These are phyloP conservation scores for Morone chrysops DNA, from an alignment of 2,113 vertebrate genomes.

Conservation along the genomic window DNA sequence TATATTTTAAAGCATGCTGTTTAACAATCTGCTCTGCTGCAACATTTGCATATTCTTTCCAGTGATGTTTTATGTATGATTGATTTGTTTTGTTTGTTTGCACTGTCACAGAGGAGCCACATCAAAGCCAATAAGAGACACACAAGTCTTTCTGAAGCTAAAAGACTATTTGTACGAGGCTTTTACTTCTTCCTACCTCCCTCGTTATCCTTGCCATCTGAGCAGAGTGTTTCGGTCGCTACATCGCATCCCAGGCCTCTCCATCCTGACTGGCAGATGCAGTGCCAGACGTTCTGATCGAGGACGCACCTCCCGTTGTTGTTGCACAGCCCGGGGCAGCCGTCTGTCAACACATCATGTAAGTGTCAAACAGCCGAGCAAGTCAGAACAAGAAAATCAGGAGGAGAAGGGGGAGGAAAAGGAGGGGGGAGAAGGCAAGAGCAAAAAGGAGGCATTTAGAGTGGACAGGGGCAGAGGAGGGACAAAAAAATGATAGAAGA, in stretches of 20 bases:
- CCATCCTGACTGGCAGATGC: constrained; percentile 98
- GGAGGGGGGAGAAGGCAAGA: constrained; percentile 83
- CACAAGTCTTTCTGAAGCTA: constrained; percentile 8
- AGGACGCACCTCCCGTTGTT: constrained; percentile 97
- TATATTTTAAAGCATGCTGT: constrained; percentile 61
- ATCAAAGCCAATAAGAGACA: constrained; percentile 59
- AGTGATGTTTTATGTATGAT: constrained; percentile 75
- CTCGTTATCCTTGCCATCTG: constrained; percentile 98
- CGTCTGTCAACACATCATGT: constrained; percentile 89
- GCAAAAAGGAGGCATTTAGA: constrained; percentile 56
- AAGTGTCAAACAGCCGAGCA: constrained; percentile 66
- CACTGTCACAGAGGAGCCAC: constrained; percentile 67
- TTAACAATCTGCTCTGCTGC: constrained; percentile 64
- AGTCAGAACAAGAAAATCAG: constrained; percentile 46
- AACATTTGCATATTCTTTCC: constrained; percentile 66
- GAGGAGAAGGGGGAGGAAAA: constrained; percentile 84
- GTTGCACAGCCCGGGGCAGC: constrained; percentile 97
- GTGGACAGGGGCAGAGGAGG: constrained; percentile 56
- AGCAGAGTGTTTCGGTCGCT: constrained; percentile 96
- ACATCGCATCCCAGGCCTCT: constrained; percentile 96
- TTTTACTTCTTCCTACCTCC: constrained; percentile 89
- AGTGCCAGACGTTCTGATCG: constrained; percentile 99
- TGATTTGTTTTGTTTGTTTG: constrained; percentile 77
- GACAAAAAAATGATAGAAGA: constrained; percentile 72
- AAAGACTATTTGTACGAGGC: constrained; percentile 60